Percentiles rank a stretch among this genome's conserved stretches.
These are phyloP conservation scores for Dinocampus coccinellae DNA, from an alignment of 2,888 invertebrate genomes.

Conservation along the genomic window DNA sequence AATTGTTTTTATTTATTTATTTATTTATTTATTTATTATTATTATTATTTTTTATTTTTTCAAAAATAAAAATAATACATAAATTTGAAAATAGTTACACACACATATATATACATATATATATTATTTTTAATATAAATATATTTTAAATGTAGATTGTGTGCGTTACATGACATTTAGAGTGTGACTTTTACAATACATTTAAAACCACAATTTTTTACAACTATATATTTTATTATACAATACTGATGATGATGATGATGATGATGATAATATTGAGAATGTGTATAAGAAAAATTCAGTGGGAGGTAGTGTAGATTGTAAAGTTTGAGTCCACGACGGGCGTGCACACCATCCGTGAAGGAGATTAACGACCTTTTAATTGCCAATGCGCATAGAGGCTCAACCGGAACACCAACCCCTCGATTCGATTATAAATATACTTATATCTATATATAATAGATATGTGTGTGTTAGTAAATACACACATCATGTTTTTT, in stretches of 20 bases:
- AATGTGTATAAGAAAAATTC: not conserved
- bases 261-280: not conserved
- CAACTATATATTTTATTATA: not conserved
- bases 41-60: no score
- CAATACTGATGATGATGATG: not conserved
- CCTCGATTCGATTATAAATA: not conserved
- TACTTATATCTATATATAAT: not conserved
- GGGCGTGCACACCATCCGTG: slow-evolving; percentile 44
- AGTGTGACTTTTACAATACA: slow-evolving; percentile 57
- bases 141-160: slow-evolving; percentile 15
- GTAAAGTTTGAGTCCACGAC: slow-evolving; percentile 34
- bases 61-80: no score
- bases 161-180: slow-evolving; percentile 58
- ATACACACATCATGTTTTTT: no score
- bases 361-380: slow-evolving; percentile 60
- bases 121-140: no score
- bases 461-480: not conserved
- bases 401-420: slow-evolving; percentile 21
- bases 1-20: no score
- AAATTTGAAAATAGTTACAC: not conserved
- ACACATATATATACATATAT: not conserved
- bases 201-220: not conserved
- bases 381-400: slow-evolving; percentile 51
- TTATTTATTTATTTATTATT: no score
- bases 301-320: not conserved